A percentile compares a stretch with the other conserved stretches of the same genome.
Conservation (phyloP, 2,113 vertebrate genomes). For the Mus pahari region DNA sequence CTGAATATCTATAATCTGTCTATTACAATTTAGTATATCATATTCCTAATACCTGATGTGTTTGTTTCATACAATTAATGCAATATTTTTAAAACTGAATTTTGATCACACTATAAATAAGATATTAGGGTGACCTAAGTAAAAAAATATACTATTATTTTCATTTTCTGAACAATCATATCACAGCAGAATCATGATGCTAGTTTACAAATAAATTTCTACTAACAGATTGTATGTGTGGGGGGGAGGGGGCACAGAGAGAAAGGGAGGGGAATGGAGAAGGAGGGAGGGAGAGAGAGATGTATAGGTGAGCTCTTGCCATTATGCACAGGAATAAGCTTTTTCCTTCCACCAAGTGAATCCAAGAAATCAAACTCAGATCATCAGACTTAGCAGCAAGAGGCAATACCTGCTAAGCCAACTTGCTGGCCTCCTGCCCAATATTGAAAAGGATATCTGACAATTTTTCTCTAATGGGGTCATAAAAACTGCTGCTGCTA, state of each 20-base stretch:
- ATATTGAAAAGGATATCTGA: not conserved
- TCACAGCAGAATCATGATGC: not conserved
- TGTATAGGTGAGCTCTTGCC: not conserved
- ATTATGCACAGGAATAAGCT: not conserved
- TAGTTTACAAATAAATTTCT: not conserved
- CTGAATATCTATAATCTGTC: not conserved
- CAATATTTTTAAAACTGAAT: not conserved
- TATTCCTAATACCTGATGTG: not conserved
- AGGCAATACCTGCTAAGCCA: not conserved
- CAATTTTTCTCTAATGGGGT: not conserved
- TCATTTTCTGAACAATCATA: not conserved
- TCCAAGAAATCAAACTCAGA: not conserved
- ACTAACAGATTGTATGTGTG: too few species aligned
- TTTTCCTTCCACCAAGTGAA: not conserved
- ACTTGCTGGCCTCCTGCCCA: not conserved
- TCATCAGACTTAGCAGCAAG: not conserved
- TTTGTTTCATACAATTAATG: slow-evolving; percentile 31
- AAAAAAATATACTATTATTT: slow-evolving; percentile 4
- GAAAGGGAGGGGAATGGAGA: not conserved
- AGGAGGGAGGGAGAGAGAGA: not conserved
- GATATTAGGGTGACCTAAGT: not conserved
- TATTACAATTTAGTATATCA: not conserved
- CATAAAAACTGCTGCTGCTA: not conserved
- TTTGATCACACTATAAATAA: not conserved
- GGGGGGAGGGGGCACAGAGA: too few species aligned